phyloP scores from a whole-genome alignment of 2,113 vertebrate genomes.

The Deroptyus accipitrinus region DNA sequence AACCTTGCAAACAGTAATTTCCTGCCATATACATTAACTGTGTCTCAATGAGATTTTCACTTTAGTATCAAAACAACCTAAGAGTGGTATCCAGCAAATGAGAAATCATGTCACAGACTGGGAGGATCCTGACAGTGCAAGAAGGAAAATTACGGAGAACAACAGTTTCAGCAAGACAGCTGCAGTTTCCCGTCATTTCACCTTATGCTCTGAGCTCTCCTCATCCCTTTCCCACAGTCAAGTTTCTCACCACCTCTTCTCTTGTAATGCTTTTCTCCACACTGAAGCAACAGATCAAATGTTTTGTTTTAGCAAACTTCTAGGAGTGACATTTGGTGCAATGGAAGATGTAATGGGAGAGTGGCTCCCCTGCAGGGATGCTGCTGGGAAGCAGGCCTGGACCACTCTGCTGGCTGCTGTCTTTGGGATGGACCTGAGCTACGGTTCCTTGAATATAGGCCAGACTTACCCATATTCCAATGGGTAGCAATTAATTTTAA shows the following conservation, averaged over 20 bases:
- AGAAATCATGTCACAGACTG: neutral
- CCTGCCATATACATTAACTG: neutral
- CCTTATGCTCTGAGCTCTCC: neutral
- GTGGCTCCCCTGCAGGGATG: accelerated
- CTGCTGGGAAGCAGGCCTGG: neutral
- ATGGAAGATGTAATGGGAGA: neutral
- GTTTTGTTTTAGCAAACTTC: neutral
- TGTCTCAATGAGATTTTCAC: neutral
- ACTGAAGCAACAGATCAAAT: neutral
- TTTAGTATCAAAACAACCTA: neutral
- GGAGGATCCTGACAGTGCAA: neutral
- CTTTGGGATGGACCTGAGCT: neutral
- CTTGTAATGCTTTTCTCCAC: neutral
- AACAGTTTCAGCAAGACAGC: neutral
- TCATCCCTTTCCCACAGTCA: neutral
- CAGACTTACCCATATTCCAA: neutral
- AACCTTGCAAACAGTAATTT: neutral
- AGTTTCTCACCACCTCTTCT: neutral
- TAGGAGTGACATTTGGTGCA: neutral
- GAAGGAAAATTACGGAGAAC: neutral
- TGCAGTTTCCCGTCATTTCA: neutral
- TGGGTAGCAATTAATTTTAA: neutral
- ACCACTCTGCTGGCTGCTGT: accelerated
- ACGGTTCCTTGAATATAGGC: neutral
- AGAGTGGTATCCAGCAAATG: neutral